Evolutionary conservation across 2,113 vertebrate species (phyloP).

Genomic region (Albula goreensis): DNA sequence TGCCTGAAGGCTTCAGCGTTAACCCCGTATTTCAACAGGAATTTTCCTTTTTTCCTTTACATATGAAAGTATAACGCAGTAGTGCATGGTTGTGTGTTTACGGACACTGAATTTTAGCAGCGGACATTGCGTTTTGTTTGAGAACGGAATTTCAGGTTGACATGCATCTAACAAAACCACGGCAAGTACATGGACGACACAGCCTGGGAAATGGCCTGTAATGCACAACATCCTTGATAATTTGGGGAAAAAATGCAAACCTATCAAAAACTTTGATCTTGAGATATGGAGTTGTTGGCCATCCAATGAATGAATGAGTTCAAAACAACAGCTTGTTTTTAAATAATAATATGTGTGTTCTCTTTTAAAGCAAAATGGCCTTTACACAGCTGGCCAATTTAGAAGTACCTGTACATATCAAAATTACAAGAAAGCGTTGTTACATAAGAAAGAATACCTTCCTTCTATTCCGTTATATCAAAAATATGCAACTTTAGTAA

Average conservation of each 20-base stretch:
- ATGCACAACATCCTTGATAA: conserved; percentile 12
- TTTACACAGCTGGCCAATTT: conserved; percentile 50
- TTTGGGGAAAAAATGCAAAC: neutral
- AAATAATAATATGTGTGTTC: conserved; percentile 51
- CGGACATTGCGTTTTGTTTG: conserved; percentile 7
- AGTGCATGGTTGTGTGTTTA: conserved; percentile 35
- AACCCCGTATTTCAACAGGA: no score
- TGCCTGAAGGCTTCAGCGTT: no score
- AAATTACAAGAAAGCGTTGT: conserved; percentile 72
- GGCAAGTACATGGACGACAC: conserved; percentile 31
- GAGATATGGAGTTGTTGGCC: conserved; percentile 33
- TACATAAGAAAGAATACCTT: conserved; percentile 75
- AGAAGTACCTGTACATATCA: conserved; percentile 69
- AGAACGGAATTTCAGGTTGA: conserved; percentile 25
- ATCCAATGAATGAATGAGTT: conserved; percentile 43
- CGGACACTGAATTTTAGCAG: conserved; percentile 27
- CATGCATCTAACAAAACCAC: conserved; percentile 52
- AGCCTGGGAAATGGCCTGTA: conserved; percentile 25
- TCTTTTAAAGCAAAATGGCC: conserved; percentile 31
- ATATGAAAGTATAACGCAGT: conserved; percentile 24
- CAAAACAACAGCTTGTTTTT: conserved; percentile 53
- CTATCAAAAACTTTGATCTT: conserved; percentile 35
- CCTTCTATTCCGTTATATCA: conserved; percentile 76
- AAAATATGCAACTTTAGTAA: conserved; percentile 88
- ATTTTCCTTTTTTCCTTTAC: neutral